These are phyloP conservation scores for Uromys caudimaculatus DNA, from an alignment of 2,797 vertebrate species.

Conservation along the genomic window DNA sequence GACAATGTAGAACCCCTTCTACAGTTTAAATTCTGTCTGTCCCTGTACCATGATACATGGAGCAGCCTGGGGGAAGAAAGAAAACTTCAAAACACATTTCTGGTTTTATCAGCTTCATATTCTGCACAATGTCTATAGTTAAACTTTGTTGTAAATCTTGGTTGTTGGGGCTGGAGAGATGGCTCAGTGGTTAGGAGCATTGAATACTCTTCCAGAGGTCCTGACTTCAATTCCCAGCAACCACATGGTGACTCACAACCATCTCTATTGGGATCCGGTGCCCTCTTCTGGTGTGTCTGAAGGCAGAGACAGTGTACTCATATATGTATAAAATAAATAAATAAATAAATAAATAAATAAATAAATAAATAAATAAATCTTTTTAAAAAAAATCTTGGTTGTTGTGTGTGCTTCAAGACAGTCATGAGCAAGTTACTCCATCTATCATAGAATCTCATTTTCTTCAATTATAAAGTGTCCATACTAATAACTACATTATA, in stretches of 20 bases:
- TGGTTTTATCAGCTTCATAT: not conserved
- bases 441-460: not conserved
- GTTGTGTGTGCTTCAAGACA: not conserved
- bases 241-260: no score
- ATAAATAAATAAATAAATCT: no score
- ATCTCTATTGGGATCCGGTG: no score
- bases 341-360: no score
- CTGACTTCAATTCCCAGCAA: no score
- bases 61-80: not conserved
- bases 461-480: slow-evolving; percentile 3
- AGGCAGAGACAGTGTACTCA: no score
- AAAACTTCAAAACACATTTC: no score
- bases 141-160: not conserved
- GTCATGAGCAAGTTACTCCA: not conserved
- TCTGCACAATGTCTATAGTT: not conserved
- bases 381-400: not conserved
- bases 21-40: not conserved
- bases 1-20: not conserved
- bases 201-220: no score
- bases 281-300: no score
- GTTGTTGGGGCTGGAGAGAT: not conserved
- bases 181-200: no score
- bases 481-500: not conserved
- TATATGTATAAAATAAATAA: no score
- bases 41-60: not conserved